A percentile compares a stretch with the other conserved stretches of the same genome.
These are phyloP conservation scores for Salticus scenicus DNA, from an alignment of 2,888 invertebrate species.

Conservation along the genomic window DNA sequence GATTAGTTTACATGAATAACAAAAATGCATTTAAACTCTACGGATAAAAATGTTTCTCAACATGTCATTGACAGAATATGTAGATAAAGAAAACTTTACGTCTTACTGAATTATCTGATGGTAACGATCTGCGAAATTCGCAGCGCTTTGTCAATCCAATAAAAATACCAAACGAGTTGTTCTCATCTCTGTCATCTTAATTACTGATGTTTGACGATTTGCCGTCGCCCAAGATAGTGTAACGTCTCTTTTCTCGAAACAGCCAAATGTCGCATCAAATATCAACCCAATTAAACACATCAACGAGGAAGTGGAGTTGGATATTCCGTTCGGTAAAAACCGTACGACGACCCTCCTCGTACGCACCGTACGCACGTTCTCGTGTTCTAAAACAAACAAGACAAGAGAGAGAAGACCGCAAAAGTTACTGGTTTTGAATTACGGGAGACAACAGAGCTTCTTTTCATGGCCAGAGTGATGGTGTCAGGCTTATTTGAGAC, in stretches of 20 bases:
- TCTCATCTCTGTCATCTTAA: not conserved
- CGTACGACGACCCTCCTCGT: not conserved
- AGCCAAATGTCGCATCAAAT: not conserved
- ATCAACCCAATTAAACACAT: conserved; percentile 5
- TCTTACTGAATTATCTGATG: no score
- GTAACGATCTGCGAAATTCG: no score
- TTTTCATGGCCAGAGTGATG: not conserved
- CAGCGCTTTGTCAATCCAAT: no score
- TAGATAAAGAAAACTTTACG: no score
- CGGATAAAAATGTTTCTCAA: no score
- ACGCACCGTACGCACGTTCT: not conserved
- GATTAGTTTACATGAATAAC: no score
- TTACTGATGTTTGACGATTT: not conserved
- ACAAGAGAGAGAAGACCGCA: not conserved
- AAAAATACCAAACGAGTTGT: not conserved
- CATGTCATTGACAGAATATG: no score
- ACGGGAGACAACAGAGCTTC: not conserved
- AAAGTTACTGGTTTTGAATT: not conserved
- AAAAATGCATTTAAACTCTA: no score
- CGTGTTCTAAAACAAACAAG: conserved; percentile 5
- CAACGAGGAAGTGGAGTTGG: not conserved
- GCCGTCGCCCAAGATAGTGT: not conserved
- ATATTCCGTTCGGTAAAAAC: not conserved
- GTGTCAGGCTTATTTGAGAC: not conserved
- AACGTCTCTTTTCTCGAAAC: not conserved